Base-by-base conservation (phyloP, 2,888 invertebrate species). In the Dione juno region DNA sequence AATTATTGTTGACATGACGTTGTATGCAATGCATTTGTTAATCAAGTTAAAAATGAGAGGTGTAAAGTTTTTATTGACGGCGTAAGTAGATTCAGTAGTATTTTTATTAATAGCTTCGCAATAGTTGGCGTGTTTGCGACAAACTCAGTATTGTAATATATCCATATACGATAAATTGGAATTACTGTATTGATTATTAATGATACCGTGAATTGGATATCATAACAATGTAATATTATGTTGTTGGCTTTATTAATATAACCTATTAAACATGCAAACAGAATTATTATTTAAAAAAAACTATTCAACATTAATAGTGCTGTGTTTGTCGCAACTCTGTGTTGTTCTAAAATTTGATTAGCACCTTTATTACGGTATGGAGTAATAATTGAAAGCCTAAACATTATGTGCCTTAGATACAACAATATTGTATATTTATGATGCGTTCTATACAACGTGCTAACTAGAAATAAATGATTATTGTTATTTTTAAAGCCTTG, bases 321-420 rank as follows among this genome's bases (percentile, higher is more conserved):
- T 81, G 81, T 82, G 82, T 85, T 82, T 82, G 86, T 83, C 84
- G 81, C 82, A 79, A 78, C 75, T 74, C 79, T 76, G 77, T 77
- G 72, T 79, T 76, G 75, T 80, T 83, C 79, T 74, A 71, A 84
- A 85, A 80, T 83, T 88, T 87, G 77, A 82, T 87, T 92, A 92
- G 92, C 92, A 88, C 85, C 90, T 90, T 90, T 90, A 87, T 88
- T 90, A 90, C 86, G 84, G 90, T 90, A 89, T 91, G 90, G 87
- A 92, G 88, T 90, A 92, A 89, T 88, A 85, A 92, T 90, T 88
- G 88, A 88, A 92, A 93, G 93, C 93, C 93, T 93, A 93, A 92
- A 93, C 89, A 92, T 93, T 93, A 93, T 92, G 93, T 93, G 93
- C 93, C 93, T 93, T 93, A 93, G 93, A 93, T 92, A 92, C 92